Base-by-base conservation (phyloP, 2,797 vertebrate genomes). In the Alauda arvensis region DNA sequence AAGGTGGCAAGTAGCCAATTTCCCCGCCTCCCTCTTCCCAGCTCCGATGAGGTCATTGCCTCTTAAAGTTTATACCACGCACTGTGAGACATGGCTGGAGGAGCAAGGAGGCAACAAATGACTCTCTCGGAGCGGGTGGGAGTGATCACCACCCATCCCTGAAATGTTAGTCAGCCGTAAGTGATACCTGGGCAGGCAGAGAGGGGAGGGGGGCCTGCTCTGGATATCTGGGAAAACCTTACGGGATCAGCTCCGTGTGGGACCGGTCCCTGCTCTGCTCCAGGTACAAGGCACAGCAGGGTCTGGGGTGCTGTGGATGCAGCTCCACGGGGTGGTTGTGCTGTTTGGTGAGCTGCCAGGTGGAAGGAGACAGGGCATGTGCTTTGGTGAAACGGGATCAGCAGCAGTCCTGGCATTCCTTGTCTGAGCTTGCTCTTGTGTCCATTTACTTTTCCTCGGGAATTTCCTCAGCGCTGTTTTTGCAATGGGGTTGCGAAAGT, bases 31-130 rank as follows among this genome's bases (percentile, higher is more conserved):
- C 63, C 42, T 61, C 88, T 87, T 91, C 79, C 90, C 88, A 71
- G 84, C 93, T 91, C 75, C 8, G 61, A 87, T 95, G 94, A 95
- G 94, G 90, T 95, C 94, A 95, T 95, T 83, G 91, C 92, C 93
- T 95, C 83, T 87, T 92, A 85, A 94, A 94, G 93, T 94, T 93
- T 90, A 88, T 89, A 81, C 85, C 60, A 66, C 5, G 63, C 21
- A 8, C 81, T 83, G 75, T n/a, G 70, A 92, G 87, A 70, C 57
- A 52, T 52, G 91, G 92, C 91, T 87, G 88, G 90, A 90, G 90
- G 34, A 93, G 79, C 66, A 24, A 56, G 91, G 6, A 92, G 83
- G 85, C 82, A 76, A 26, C 82, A 78, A 56, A 85, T 23, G 60
- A 14, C 26, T 81, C 78, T 83, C 33, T 23, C 0, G 25, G 63